Conservation (phyloP, 2,888 invertebrate species). For the Stegophylla sp. region DNA sequence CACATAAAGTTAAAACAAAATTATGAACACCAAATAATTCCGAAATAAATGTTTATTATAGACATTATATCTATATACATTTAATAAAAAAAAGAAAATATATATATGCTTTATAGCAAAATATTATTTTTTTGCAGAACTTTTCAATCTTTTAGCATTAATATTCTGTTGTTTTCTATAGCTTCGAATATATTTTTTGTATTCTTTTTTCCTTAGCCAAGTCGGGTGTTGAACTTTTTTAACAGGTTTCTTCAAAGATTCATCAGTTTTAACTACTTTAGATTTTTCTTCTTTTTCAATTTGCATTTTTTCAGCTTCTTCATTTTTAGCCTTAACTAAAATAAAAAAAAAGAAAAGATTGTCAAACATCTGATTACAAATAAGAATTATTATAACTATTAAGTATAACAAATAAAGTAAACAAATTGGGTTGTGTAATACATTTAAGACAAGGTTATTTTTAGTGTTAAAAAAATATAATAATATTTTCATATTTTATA, state of each 20-base stretch:
- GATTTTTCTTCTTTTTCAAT: slow-evolving; percentile 32
- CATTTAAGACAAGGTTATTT: no score
- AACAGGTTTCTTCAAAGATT: background rate
- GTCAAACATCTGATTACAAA: no score
- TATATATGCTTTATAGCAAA: background rate
- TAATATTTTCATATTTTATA: no score
- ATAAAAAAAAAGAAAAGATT: background rate
- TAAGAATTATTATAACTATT: no score
- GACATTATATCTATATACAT: no score
- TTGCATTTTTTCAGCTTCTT: slow-evolving; percentile 45
- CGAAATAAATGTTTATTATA: no score
- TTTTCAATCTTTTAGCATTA: slow-evolving; percentile 40
- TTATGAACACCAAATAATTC: no score
- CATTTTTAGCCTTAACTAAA: slow-evolving; percentile 45
- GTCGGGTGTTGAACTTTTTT: slow-evolving; percentile 54
- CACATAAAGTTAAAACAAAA: no score
- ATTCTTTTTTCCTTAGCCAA: slow-evolving; percentile 55
- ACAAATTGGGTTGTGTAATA: no score
- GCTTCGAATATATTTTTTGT: slow-evolving; percentile 45
- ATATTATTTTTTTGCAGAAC: slow-evolving; percentile 32
- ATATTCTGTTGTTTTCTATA: slow-evolving; percentile 42
- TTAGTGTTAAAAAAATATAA: no score
- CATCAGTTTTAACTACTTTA: slow-evolving; percentile 8
- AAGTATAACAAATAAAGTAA: no score
- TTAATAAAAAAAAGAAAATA: background rate